phyloP scores from a whole-genome alignment of 2,888 invertebrate genomes.

The Holacanthella duospinosa region DNA sequence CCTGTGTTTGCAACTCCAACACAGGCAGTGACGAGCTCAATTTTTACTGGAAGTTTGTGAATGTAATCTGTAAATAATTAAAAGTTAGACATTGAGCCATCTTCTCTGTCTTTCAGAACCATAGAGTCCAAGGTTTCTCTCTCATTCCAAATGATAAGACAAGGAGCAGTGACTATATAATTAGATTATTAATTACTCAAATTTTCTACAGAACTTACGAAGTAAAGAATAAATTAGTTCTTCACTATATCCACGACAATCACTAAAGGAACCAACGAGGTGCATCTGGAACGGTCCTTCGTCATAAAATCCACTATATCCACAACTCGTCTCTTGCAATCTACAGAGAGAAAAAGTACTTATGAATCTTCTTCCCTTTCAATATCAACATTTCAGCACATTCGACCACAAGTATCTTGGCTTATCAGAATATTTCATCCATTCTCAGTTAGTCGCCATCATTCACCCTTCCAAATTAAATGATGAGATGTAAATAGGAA shows the following conservation, averaged over 20 bases:
- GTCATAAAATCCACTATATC: slow-evolving; percentile 74
- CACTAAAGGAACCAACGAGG: slow-evolving; percentile 81
- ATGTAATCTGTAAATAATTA: slow-evolving; percentile 58
- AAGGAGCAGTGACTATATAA: slow-evolving; percentile 2
- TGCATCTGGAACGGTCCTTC: slow-evolving; percentile 74
- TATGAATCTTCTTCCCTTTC: too few relatives aligned
- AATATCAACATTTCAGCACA: too few relatives aligned
- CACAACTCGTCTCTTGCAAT: slow-evolving; percentile 74
- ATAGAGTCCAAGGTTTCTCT: not conserved
- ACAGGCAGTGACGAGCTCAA: slow-evolving; percentile 80
- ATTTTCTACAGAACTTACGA: slow-evolving; percentile 52
- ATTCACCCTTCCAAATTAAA: not conserved
- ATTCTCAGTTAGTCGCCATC: slow-evolving; percentile 16
- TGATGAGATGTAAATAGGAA: not conserved
- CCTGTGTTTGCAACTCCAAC: slow-evolving; percentile 85
- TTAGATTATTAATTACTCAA: not conserved
- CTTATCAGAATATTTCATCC: slow-evolving; percentile 46
- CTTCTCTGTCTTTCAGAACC: too few relatives aligned
- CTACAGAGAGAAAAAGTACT: too few relatives aligned
- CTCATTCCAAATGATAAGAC: too few relatives aligned
- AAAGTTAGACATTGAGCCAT: not conserved
- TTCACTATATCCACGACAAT: slow-evolving; percentile 74
- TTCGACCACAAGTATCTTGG: too few relatives aligned
- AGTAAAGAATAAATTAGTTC: slow-evolving; percentile 80
- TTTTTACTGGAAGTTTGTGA: slow-evolving; percentile 76